Evolutionary conservation across 1,140 invertebrate genomes (phyloP).

Genomic region (Caenorhabditis remanei): DNA sequence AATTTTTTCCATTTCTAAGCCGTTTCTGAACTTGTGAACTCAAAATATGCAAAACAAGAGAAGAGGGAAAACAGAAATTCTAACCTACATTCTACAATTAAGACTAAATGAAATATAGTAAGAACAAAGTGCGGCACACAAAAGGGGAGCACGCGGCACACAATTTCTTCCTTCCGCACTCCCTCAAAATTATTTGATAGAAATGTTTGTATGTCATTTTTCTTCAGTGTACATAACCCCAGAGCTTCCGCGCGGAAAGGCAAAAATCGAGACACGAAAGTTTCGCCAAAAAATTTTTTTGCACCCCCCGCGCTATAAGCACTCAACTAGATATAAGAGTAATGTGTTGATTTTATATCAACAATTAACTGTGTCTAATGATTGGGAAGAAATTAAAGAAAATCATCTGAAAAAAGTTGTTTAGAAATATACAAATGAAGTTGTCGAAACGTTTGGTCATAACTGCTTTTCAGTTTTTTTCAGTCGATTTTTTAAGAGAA

Average conservation of each 20-base stretch:
- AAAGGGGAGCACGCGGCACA: neutral
- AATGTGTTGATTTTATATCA: neutral
- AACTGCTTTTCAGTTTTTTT: no score
- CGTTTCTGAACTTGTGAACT: no score
- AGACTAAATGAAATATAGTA: neutral
- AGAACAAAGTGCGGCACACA: neutral
- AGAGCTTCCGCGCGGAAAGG: slow-evolving; percentile 44
- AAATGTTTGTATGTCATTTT: slow-evolving; percentile 50
- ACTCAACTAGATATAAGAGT: slow-evolving; percentile 49
- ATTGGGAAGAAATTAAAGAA: no score
- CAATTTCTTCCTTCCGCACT: neutral
- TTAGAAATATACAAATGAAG: no score
- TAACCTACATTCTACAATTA: no score
- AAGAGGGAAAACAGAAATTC: no score
- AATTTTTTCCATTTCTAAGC: no score
- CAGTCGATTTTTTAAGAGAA: neutral
- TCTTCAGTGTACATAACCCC: slow-evolving; percentile 45
- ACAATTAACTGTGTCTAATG: no score
- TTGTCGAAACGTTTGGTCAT: no score
- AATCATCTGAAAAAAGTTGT: no score
- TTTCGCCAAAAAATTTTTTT: neutral
- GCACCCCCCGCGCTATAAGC: no score
- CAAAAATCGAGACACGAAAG: slow-evolving; percentile 30
- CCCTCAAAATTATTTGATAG: slow-evolving; percentile 20
- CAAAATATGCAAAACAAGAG: no score